These are phyloP conservation scores for Ptilodon capucinus DNA, from an alignment of 2,888 invertebrate species.

Conservation along the genomic window DNA sequence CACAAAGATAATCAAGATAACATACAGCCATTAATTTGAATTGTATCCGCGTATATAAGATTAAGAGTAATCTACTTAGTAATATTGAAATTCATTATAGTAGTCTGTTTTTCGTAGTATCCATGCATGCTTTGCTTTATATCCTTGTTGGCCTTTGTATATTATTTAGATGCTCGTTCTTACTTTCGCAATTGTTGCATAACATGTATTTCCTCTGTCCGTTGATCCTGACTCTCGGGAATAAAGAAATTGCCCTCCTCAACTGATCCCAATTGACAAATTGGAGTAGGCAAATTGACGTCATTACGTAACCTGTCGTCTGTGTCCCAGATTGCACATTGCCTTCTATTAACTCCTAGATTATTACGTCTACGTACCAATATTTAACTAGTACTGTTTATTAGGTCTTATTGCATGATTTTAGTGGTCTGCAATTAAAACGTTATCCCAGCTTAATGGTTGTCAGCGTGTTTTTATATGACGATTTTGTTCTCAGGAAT, in stretches of 20 bases:
- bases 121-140: neutral
- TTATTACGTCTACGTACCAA: neutral
- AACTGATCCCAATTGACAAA: constrained; percentile 30
- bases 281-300: constrained; percentile 22
- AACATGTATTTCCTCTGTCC: constrained; percentile 10
- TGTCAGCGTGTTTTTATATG: constrained; percentile 10
- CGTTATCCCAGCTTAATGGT: neutral
- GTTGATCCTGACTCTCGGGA: constrained; percentile 15
- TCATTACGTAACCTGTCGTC: constrained; percentile 15
- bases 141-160: neutral
- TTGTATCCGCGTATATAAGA: no score
- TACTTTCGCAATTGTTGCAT: constrained; percentile 3
- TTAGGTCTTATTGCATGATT: constrained; percentile 21
- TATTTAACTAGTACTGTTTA: neutral
- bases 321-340: constrained; percentile 20
- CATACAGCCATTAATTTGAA: no score
- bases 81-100: neutral
- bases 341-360: constrained; percentile 5
- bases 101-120: neutral
- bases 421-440: neutral
- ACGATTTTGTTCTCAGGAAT: constrained; percentile 86
- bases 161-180: no score
- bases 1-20: no score
- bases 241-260: constrained; percentile 20
- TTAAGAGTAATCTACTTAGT: no score